These are phyloP conservation scores for Athalia circularis DNA, from an alignment of 2,888 invertebrate genomes.

Conservation along the genomic window DNA sequence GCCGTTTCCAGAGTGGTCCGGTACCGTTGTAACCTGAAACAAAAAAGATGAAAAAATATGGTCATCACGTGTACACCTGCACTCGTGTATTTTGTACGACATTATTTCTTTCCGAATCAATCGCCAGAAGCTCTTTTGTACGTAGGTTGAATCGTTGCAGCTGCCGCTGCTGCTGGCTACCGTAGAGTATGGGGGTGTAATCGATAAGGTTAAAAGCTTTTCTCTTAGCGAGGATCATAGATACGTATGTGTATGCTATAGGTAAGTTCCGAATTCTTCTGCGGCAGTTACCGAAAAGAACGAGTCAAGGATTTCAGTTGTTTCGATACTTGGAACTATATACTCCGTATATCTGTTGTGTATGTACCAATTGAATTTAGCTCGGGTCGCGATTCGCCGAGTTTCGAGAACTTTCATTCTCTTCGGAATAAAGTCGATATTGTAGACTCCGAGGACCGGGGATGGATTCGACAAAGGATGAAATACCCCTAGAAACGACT, in stretches of 20 bases:
- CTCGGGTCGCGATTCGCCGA: not conserved
- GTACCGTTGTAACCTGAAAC: conserved; percentile 71
- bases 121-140: not conserved
- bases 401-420: not conserved
- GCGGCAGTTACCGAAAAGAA: not conserved
- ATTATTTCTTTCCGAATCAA: not conserved
- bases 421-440: not conserved
- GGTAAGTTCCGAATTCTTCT: conserved; percentile 8
- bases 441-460: not conserved
- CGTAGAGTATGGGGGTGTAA: not conserved
- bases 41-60: conserved; percentile 32
- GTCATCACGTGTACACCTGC: not conserved
- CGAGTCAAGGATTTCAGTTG: conserved; percentile 2
- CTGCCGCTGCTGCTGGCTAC: not conserved
- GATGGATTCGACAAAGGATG: not conserved
- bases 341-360: not conserved
- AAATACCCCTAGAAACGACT: not conserved
- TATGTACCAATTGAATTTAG: not conserved
- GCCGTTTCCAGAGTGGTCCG: conserved; percentile 69
- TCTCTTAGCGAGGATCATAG: not conserved
- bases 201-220: conserved; percentile 41
- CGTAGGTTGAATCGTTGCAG: not conserved
- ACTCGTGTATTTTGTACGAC: not conserved
- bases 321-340: not conserved
- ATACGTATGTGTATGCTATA: not conserved